phyloP scores from a whole-genome alignment of 2,113 vertebrate genomes.

The Vidua macroura region DNA sequence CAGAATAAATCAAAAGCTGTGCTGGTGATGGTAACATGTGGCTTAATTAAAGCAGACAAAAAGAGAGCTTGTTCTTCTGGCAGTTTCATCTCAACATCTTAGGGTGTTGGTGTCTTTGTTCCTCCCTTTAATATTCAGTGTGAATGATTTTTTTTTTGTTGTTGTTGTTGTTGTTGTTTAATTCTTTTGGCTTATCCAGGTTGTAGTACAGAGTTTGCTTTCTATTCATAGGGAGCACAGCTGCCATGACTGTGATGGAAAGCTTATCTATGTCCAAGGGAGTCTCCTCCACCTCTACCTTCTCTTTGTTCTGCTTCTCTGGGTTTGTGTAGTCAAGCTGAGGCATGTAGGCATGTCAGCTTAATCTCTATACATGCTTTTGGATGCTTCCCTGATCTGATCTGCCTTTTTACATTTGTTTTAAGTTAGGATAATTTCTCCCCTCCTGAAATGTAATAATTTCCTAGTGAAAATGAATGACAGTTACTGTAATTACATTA shows the following conservation, averaged over 20 bases:
- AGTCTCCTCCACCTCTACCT: not conserved
- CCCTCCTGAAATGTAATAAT: not conserved
- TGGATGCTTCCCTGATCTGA: not conserved
- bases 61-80: not conserved
- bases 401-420: conserved; percentile 32
- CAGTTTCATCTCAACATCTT: conserved; percentile 29
- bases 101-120: not conserved
- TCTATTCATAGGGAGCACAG: not conserved
- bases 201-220: not conserved
- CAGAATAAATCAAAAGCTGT: not conserved
- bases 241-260: not conserved
- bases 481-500: conserved; percentile 13
- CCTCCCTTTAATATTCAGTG: not conserved
- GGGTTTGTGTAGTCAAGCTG: not conserved
- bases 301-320: not conserved
- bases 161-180: not conserved
- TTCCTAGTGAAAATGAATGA: conserved; percentile 28
- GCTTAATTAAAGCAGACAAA: conserved; percentile 8
- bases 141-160: not conserved
- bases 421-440: not conserved
- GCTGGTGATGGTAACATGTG: not conserved
- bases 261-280: not conserved
- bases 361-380: not conserved
- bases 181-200: not conserved
- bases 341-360: not conserved